Evolutionary conservation across 2,113 vertebrate genomes (phyloP), one percentile per base, ranked within the genome.

Genomic region (Trichechus manatus): DNA sequence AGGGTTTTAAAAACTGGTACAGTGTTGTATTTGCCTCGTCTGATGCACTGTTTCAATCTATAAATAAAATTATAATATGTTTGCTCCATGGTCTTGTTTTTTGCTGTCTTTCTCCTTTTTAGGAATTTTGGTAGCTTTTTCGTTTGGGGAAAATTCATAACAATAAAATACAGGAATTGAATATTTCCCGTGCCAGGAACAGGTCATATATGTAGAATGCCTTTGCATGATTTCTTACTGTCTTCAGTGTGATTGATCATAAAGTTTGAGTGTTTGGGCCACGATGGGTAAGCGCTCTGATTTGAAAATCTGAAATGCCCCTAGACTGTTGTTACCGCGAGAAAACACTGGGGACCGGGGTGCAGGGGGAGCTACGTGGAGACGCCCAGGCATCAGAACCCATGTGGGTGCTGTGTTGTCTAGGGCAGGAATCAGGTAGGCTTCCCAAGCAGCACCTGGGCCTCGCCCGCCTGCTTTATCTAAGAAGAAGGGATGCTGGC

Each of bases 21-120:
- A 91, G 88, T 96, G 63, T 75, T 20, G 36, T 95, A 68, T 94
- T 70, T 95, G 96, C 87, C 84, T 86, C 92, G 84, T 82, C 94
- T 78, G 93, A 90, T 93, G 96, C 84, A 85, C 96, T 94, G 94
- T 97, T 93, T 90, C 81, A 56, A 29, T 29, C 66, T 95, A 59
- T 64, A 86, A 97, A 95, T 95, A 97, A 98, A 98, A 86, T 81
- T 39, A 39, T 59, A 75, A 63, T 77, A 84, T 39, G 95, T 97
- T 97, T 92, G 70, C 36, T 90, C 90, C 19, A 14, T 63, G 61
- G 77, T 72, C 77, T 80, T 6, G 13, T 70, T 70, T 70, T n/a
- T 87, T 83, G 70, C 42, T 47, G 36, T 72, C 53, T 47, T 39
- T 14, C 53, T 15, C 25, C 33, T 80, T 39, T 63, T n/a, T 53